Evolutionary conservation across 2,113 vertebrate species (phyloP).

Genomic region (Holacanthus passer): DNA sequence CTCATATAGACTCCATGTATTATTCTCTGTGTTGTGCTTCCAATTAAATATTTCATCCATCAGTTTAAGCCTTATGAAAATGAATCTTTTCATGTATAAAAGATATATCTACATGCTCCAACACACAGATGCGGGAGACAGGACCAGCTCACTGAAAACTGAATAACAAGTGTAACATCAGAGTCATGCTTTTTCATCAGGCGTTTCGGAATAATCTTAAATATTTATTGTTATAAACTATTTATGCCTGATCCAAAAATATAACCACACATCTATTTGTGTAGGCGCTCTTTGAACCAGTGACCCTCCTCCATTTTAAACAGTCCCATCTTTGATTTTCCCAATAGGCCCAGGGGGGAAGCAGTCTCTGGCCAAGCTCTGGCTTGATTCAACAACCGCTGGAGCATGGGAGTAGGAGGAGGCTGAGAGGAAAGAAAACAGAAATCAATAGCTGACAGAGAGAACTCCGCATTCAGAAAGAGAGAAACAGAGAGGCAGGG

Average conservation of each 20-base stretch:
- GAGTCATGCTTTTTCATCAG: slow-evolving; percentile 2
- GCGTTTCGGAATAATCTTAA: background rate
- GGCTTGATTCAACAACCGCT: slow-evolving; percentile 60
- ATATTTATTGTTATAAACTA: slow-evolving; percentile 39
- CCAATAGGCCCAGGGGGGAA: slow-evolving; percentile 44
- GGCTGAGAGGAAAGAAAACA: slow-evolving; percentile 50
- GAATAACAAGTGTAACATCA: background rate
- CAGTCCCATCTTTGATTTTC: slow-evolving; percentile 53
- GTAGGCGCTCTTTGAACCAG: slow-evolving; percentile 31
- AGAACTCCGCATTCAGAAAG: slow-evolving; percentile 55
- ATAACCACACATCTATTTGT: slow-evolving; percentile 35
- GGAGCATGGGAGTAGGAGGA: slow-evolving; percentile 38
- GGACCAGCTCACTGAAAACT: background rate
- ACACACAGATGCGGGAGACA: background rate
- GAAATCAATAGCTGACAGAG: slow-evolving; percentile 70
- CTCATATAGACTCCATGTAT: background rate
- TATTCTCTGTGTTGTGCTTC: background rate
- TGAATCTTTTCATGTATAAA: background rate
- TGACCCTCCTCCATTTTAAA: slow-evolving; percentile 52
- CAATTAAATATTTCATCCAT: background rate
- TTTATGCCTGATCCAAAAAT: slow-evolving; percentile 35
- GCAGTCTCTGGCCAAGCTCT: slow-evolving; percentile 48
- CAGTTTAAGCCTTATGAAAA: background rate
- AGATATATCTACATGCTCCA: slow-evolving; percentile 2
- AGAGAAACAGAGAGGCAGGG: slow-evolving; percentile 6